Conservation (phyloP, 1,140 invertebrate species). For the Cyphomyrmex costatus region DNA sequence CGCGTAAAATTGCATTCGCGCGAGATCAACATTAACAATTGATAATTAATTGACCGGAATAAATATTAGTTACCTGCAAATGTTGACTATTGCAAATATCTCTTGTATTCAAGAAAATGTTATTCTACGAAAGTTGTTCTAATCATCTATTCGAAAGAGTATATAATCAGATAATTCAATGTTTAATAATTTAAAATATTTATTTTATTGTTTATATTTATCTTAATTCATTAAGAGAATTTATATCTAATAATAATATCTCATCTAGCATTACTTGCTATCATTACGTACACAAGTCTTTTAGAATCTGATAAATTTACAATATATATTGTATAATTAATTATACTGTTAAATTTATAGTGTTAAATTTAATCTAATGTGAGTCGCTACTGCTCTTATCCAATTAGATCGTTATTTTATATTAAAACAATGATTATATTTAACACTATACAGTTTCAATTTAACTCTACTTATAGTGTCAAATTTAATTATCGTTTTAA, state of each 20-base stretch:
- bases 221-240: background rate
- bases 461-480: too few species aligned
- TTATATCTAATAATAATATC: background rate
- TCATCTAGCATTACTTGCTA: too few species aligned
- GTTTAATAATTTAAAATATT: slow-evolving; percentile 2
- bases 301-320: background rate
- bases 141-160: background rate
- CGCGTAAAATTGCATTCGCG: slow-evolving; percentile 33
- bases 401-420: too few species aligned
- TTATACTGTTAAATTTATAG: too few species aligned
- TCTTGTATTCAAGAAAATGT: slow-evolving; percentile 39
- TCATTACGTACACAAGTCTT: background rate
- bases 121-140: background rate
- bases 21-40: slow-evolving; percentile 44
- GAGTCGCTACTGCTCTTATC: too few species aligned
- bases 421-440: too few species aligned
- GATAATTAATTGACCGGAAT: slow-evolving; percentile 35
- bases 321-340: too few species aligned
- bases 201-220: background rate
- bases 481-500: too few species aligned
- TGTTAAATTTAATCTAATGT: too few species aligned
- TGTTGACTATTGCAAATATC: background rate
- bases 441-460: too few species aligned
- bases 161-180: background rate
- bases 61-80: slow-evolving; percentile 35